Base-by-base conservation (phyloP, 2,797 vertebrate genomes). In the Ficedula albicollis region DNA sequence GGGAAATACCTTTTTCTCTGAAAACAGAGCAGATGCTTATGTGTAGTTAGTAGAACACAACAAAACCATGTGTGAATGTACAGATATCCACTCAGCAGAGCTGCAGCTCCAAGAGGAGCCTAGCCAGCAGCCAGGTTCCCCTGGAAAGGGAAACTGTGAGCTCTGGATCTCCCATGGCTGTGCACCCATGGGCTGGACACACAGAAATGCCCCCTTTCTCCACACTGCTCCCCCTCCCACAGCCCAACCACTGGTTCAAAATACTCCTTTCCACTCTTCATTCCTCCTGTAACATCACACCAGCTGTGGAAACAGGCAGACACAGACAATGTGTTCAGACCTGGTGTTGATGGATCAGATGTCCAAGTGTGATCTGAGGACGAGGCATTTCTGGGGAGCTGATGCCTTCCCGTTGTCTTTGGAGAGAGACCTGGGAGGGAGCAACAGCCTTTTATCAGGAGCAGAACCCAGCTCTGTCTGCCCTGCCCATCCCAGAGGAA, bases 291-390 rank as follows among this genome's bases (percentile, higher is more conserved):
- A 19, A 3, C 3, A 4, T 13, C 64, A 4, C 34, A 39, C 54
- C 34, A 38, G 56, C 12, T 30, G 38, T 15, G 63, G 18, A 30
- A 39, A 9, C 32, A 13, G 29, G 58, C 34, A 11, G 38, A 5
- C 9, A 2, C 16, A 20, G 23, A 16, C 58, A 14, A 1, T 2
- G 2, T 0, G 0, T 15, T 62, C 59, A 56, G 5, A 29, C 8
- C 8, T 5, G 18, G 15, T 30, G 6, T 11, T 1, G 8, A 3
- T 6, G n/a, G 20, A 36, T 26, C 36, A 39, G 73, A 12, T 9
- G 39, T 2, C 18, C 23, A 6, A 18, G 18, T 5, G 38, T 27
- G 46, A 15, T 11, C 27, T 21, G 43, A 46, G 64, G 41, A 59
- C 0, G 0, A 6, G 44, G 48, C 30, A 4, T 58, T 76, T 55